phyloP scores from a whole-genome alignment of 2,888 invertebrate species.

The Branchellion lobata region DNA sequence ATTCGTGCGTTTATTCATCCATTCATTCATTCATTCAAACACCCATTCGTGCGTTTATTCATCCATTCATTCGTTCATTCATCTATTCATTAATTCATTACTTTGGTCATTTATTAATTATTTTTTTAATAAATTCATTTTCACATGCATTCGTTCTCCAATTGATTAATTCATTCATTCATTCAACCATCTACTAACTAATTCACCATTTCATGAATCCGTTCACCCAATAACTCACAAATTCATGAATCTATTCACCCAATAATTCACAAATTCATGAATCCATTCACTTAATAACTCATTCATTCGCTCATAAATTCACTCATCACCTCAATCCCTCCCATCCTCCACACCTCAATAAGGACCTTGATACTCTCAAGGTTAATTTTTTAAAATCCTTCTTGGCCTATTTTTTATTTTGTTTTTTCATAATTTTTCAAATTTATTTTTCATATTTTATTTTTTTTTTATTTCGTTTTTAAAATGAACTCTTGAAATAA shows the following conservation, averaged over 20 bases:
- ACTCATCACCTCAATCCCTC: background rate
- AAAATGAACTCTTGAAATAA: too few species aligned
- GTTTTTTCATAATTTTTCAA: too few species aligned
- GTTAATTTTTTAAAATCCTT: background rate
- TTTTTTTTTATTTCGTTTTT: too few species aligned
- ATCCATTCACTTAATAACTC: too few species aligned
- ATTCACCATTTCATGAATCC: background rate
- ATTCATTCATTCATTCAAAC: background rate
- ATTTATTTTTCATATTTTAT: background rate
- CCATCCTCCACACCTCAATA: background rate
- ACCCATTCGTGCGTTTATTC: background rate
- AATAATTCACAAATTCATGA: too few species aligned
- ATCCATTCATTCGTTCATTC: background rate
- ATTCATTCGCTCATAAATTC: background rate
- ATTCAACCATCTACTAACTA: background rate
- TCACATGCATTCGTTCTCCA: background rate
- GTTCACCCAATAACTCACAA: background rate
- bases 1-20: background rate
- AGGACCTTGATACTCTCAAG: background rate
- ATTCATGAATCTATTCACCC: background rate
- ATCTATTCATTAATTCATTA: background rate
- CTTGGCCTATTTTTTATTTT: background rate
- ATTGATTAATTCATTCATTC: background rate
- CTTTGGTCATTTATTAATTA: background rate
- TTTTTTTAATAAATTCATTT: background rate